Evolutionary conservation across 1,140 invertebrate genomes (phyloP).

Genomic region (Drosophila lacertosa): DNA sequence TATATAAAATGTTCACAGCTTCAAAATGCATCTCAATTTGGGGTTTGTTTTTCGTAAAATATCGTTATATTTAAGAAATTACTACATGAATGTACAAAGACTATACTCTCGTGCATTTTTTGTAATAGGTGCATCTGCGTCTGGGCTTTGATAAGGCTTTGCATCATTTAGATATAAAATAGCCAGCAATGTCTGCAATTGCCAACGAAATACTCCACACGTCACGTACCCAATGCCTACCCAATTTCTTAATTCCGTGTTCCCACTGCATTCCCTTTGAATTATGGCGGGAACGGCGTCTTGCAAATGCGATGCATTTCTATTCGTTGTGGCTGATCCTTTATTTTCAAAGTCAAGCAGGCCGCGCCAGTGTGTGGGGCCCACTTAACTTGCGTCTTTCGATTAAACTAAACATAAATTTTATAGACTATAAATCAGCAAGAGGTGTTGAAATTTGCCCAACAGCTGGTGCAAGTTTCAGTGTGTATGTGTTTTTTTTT

Average conservation of each 20-base stretch:
- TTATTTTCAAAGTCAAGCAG: background rate
- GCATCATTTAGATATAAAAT: background rate
- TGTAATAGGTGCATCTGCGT: slow-evolving; percentile 69
- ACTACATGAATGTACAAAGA: too few species aligned
- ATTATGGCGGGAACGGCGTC: background rate
- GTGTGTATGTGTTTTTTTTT: too few species aligned
- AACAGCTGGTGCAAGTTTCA: slow-evolving; percentile 3
- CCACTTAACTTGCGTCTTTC: slow-evolving; percentile 1
- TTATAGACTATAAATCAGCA: slow-evolving; percentile 5
- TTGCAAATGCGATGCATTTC: background rate
- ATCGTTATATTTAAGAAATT: too few species aligned
- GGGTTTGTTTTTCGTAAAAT: too few species aligned
- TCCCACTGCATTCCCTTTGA: background rate
- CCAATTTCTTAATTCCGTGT: background rate
- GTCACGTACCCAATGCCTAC: background rate
- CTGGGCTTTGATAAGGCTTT: slow-evolving; percentile 18
- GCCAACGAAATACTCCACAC: background rate
- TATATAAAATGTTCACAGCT: too few species aligned
- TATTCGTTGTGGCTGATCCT: background rate
- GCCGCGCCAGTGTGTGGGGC: background rate
- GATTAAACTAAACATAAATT: slow-evolving; percentile 9
- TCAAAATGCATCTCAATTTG: too few species aligned
- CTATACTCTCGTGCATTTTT: slow-evolving; percentile 57
- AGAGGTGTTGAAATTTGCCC: background rate
- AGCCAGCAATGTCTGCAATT: background rate